These are phyloP conservation scores for Odocoileus hemionus DNA, from an alignment of 2,113 vertebrate species.

Conservation along the genomic window DNA sequence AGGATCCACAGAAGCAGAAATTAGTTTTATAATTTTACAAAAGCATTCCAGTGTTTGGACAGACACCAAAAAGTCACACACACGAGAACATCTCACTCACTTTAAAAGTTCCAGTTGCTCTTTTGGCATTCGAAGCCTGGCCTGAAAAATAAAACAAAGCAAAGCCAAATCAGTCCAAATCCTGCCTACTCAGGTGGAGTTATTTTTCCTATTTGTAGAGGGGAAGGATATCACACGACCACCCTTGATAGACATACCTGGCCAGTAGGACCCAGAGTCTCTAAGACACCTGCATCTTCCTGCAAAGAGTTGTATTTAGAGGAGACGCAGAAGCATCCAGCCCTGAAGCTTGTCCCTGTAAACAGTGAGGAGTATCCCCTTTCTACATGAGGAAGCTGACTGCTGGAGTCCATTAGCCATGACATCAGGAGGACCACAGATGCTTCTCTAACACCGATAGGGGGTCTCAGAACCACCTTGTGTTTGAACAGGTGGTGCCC, in stretches of 20 bases:
- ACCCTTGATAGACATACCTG: rapidly evolving
- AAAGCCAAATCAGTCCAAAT: not conserved
- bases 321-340: not conserved
- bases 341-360: not conserved
- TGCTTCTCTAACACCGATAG: rapidly evolving
- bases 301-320: not conserved
- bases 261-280: rapidly evolving
- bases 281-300: not conserved
- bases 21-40: not conserved
- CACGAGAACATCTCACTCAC: constrained; percentile 2
- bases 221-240: not conserved
- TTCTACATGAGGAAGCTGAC: not conserved
- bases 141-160: not conserved
- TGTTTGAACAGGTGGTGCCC: too few relatives aligned
- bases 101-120: constrained; percentile 50
- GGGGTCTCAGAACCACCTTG: not conserved
- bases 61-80: rapidly evolving
- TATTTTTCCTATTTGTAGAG: not conserved
- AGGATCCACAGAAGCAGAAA: too few relatives aligned
- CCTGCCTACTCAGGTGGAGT: not conserved
- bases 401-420: not conserved
- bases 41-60: not conserved
- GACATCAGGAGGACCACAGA: not conserved
- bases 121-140: constrained; percentile 23
- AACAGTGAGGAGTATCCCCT: not conserved